Conservation (phyloP, 2,888 invertebrate species). For the Callyntrura guangdongensis region DNA sequence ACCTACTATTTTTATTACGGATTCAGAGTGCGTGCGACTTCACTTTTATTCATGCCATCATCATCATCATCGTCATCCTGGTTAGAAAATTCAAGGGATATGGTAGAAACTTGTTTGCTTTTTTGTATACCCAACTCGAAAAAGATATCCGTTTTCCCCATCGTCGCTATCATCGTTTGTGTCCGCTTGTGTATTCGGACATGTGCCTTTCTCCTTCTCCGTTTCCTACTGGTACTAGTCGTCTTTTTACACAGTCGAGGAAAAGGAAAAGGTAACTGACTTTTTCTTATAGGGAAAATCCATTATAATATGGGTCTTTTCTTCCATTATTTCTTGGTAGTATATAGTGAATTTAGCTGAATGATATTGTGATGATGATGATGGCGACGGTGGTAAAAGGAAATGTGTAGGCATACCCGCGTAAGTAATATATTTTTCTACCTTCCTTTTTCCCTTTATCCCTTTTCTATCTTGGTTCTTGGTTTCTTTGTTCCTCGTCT, state of each 20-base stretch:
- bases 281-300: slow-evolving; percentile 38
- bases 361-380: slow-evolving; percentile 44
- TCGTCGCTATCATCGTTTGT: too few relatives aligned
- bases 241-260: neutral
- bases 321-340: too few relatives aligned
- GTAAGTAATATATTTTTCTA: neutral
- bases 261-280: slow-evolving; percentile 45
- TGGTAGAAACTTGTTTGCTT: slow-evolving; percentile 41
- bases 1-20: slow-evolving; percentile 61
- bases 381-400: neutral
- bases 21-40: slow-evolving; percentile 77
- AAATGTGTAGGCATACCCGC: slow-evolving; percentile 17
- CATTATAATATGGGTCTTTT: neutral
- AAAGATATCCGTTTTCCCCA: slow-evolving; percentile 5
- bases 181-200: slow-evolving; percentile 30
- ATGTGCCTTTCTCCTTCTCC: slow-evolving; percentile 19
- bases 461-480: slow-evolving; percentile 8
- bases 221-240: neutral
- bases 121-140: slow-evolving; percentile 12
- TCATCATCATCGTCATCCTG: too few relatives aligned
- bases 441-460: neutral
- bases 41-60: slow-evolving; percentile 74
- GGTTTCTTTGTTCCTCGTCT: slow-evolving; percentile 42
- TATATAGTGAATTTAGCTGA: slow-evolving; percentile 14
- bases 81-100: neutral